phyloP scores from a whole-genome alignment of 2,888 invertebrate genomes.

The Spodoptera littoralis region DNA sequence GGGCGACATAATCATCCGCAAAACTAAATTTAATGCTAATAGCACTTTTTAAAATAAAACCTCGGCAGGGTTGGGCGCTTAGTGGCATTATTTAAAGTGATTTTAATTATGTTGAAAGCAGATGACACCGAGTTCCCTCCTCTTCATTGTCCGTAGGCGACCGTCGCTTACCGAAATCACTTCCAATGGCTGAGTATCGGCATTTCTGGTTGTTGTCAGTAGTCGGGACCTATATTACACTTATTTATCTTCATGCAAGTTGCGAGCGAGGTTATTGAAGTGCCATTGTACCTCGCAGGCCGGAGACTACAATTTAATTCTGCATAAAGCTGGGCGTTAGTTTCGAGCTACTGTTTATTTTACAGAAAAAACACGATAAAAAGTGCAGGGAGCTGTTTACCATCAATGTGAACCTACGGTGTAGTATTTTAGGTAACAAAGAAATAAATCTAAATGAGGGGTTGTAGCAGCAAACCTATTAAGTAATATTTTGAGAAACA shows the following conservation, averaged over 20 bases:
- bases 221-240: slow-evolving; percentile 1
- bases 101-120: slow-evolving; percentile 89
- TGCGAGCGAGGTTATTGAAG: neutral
- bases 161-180: slow-evolving; percentile 60
- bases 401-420: no score
- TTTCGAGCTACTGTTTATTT: neutral
- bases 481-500: no score
- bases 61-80: slow-evolving; percentile 82
- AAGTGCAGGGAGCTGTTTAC: no score
- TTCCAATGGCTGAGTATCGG: slow-evolving; percentile 65
- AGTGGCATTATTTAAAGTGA: slow-evolving; percentile 88
- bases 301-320: neutral
- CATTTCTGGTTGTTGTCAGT: slow-evolving; percentile 54
- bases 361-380: neutral
- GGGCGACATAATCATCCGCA: slow-evolving; percentile 86
- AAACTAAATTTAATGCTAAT: slow-evolving; percentile 89
- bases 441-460: no score
- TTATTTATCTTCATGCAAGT: neutral
- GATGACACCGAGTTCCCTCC: slow-evolving; percentile 87
- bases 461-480: no score
- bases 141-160: slow-evolving; percentile 81
- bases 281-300: no score
- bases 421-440: no score
- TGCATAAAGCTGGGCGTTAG: no score
- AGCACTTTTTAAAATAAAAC: slow-evolving; percentile 88